Evolutionary conservation across 35 echinoderm and acorn worm genomes (phyloP), one percentile per base, ranked within the genome.

Genomic region (Hemicentrotus pulcherrimus): DNA sequence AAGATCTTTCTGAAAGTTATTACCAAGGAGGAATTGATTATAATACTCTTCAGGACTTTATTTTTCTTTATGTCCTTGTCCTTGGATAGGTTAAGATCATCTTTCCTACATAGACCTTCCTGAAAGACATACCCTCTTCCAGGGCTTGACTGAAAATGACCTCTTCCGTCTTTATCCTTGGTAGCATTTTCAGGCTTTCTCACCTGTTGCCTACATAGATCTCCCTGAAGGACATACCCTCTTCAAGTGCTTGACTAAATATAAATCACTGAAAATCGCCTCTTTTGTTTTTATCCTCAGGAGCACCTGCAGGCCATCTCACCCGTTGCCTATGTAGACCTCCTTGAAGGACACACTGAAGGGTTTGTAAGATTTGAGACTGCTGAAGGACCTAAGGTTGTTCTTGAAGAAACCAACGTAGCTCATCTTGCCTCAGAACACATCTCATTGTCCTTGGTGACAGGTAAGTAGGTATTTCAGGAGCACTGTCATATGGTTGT

Each of bases 291-390:
- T 28, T 78, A 52, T 94, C 60, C 31, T 7, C 48, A 99, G 98
- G 96, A 99, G 32, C 61, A 97, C 31, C 47, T 99, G 46, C 86
- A 97, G 16, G 33, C 30, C 8, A 94, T 96, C 46, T 96, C 96
- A 4, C 96, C 96, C 32, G 96, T 99, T 30, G 98, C 98, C 0
- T 99, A 99, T 59, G 46, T 99, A 24, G 98, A 99, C 48, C 95
- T 99, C 13, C 92, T 95, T 33, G 95, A 95, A 92, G 98, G 98
- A 2, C 96, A 97, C 18, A 86, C 12, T 5, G 31, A 45, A 12
- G 98, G 98, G 5, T 97, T 93, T 95, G 96, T 99, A 4, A 92
- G 98, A 41, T 96, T 97, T 15, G 87, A 97, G 45, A 94, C 95
- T 33, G 91, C 97, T 48, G 95, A 99, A 47, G 98, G 96, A 11